Percentiles rank a stretch among this genome's conserved stretches.
phyloP scores from a whole-genome alignment of 1,140 invertebrate genomes.

The Leptoteleia sp. region DNA sequence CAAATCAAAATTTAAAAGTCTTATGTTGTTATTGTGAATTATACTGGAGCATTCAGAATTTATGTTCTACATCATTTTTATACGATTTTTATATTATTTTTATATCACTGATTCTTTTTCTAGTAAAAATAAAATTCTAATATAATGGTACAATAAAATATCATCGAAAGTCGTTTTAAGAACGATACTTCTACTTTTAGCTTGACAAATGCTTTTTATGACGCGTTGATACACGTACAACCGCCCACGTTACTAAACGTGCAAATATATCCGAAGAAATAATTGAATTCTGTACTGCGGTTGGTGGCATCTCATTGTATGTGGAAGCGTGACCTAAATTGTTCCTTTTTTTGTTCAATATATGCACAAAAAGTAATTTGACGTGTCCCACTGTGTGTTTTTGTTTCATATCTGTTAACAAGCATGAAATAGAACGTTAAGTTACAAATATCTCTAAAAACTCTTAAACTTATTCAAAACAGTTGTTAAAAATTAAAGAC shows the following conservation, averaged over 20 bases:
- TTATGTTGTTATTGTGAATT: too few species aligned
- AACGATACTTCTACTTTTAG: slow-evolving; percentile 7
- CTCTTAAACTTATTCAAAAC: slow-evolving; percentile 5
- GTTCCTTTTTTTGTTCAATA: slow-evolving; percentile 37
- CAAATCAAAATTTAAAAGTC: not conserved
- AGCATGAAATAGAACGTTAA: slow-evolving; percentile 11
- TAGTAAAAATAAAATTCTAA: slow-evolving; percentile 9
- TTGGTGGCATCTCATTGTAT: slow-evolving; percentile 42
- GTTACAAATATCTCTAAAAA: slow-evolving; percentile 18
- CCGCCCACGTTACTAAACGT: slow-evolving; percentile 23
- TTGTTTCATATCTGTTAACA: slow-evolving; percentile 23
- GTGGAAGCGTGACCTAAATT: slow-evolving; percentile 56
- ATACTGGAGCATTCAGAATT: too few species aligned
- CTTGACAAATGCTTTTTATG: slow-evolving; percentile 29
- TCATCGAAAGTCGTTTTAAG: slow-evolving; percentile 20
- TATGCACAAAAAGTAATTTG: slow-evolving; percentile 38
- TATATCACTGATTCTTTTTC: too few species aligned
- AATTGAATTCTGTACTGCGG: slow-evolving; percentile 45
- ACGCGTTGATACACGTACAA: slow-evolving; percentile 27
- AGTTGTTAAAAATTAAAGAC: too few species aligned
- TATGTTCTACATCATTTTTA: too few species aligned
- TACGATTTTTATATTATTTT: too few species aligned
- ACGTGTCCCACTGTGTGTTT: slow-evolving; percentile 30
- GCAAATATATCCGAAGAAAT: slow-evolving; percentile 29
- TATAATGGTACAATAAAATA: not conserved